phyloP scores from a whole-genome alignment of 2,888 invertebrate genomes.

The Pristionchus arcanus region DNA sequence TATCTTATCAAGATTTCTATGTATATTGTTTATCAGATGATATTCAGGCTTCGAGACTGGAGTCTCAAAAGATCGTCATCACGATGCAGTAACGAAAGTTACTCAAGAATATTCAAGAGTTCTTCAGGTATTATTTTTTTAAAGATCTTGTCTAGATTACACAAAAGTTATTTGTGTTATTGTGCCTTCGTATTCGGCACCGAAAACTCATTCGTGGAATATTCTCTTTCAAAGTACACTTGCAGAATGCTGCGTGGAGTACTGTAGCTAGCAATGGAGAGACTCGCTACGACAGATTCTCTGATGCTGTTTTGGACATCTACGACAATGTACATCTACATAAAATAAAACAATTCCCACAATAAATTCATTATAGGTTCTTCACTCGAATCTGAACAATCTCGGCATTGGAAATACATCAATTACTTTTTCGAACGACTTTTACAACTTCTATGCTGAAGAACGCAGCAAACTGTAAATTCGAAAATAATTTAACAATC shows the following conservation, averaged over 20 bases:
- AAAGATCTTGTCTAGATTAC: no score
- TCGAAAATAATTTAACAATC: neutral
- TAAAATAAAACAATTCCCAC: neutral
- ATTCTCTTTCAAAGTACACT: no score
- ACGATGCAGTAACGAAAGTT: neutral
- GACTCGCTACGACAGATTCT: neutral
- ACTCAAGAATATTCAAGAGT: neutral
- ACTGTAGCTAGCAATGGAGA: neutral
- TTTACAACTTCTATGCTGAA: slow-evolving; percentile 11
- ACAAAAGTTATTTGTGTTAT: no score
- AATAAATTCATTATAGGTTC: neutral
- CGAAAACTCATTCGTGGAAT: neutral
- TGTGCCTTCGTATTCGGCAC: no score
- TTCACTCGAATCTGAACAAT: neutral
- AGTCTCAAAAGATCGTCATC: neutral
- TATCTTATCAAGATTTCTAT: no score
- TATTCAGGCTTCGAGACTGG: neutral
- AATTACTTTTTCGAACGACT: neutral
- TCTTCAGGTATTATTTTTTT: neutral
- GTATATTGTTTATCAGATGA: neutral
- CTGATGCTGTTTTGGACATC: neutral
- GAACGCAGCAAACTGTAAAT: neutral
- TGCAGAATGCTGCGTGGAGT: neutral
- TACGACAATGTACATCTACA: neutral
- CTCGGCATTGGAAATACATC: neutral